Evolutionary conservation across 2,797 vertebrate genomes (phyloP).

Genomic region (Helicolenus hilgendorfi): DNA sequence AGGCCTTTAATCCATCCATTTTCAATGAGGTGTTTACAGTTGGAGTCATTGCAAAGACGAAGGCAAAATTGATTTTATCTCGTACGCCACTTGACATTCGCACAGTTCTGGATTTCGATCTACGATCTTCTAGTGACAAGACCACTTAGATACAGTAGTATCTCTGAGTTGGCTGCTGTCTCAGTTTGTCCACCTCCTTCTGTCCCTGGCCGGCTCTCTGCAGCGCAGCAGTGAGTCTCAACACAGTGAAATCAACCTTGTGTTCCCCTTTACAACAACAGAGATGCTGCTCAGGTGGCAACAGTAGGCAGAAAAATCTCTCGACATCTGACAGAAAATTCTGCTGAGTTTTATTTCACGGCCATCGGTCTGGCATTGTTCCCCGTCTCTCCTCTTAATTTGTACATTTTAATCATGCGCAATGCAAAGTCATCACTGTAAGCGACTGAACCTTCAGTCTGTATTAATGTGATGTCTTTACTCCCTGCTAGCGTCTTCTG

Average conservation of each 20-base stretch:
- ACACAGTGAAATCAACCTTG: conserved; percentile 22
- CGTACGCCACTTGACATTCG: neutral
- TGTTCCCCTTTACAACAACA: neutral
- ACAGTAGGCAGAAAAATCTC: conserved; percentile 3
- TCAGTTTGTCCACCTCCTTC: conserved; percentile 3
- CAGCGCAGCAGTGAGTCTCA: conserved; percentile 1
- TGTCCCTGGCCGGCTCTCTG: conserved; percentile 17
- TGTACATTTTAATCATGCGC: conserved; percentile 39
- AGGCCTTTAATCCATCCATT: neutral
- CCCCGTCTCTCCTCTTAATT: conserved; percentile 8
- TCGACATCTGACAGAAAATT: conserved; percentile 34
- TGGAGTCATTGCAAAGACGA: neutral
- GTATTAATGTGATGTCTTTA: conserved; percentile 12
- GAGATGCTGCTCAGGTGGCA: conserved; percentile 31
- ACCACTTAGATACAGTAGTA: neutral
- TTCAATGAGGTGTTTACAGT: neutral
- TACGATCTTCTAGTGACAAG: neutral
- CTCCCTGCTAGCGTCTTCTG: neutral
- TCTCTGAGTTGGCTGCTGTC: conserved; percentile 15
- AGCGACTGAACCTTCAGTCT: conserved; percentile 13
- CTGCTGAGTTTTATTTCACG: conserved; percentile 28
- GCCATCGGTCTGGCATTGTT: neutral
- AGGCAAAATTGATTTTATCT: neutral
- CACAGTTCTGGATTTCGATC: neutral
- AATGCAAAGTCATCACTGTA: conserved; percentile 46